These are phyloP conservation scores for Erannis defoliaria DNA, from an alignment of 2,888 invertebrate species.

Conservation along the genomic window DNA sequence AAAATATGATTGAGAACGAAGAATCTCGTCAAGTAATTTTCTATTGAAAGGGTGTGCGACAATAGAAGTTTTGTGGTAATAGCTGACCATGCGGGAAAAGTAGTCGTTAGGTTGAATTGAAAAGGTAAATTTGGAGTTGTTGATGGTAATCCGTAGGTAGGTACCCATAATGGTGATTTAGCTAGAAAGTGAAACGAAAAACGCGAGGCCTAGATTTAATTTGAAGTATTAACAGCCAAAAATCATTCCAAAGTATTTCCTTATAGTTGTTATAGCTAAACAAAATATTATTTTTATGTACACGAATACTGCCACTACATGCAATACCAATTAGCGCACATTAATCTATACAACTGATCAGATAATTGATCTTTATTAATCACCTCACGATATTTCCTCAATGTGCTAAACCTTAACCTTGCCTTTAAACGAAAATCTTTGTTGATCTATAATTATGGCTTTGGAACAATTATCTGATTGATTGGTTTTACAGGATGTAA, in stretches of 20 bases:
- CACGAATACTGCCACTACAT: slow-evolving; percentile 4
- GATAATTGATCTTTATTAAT: slow-evolving; percentile 34
- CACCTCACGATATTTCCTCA: slow-evolving; percentile 32
- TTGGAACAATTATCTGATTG: slow-evolving; percentile 49
- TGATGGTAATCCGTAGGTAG: slow-evolving; percentile 8
- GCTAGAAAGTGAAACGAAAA: slow-evolving; percentile 4
- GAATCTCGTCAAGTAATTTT: slow-evolving; percentile 19
- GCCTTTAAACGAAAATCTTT: slow-evolving; percentile 33
- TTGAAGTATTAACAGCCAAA: neutral
- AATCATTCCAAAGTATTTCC: neutral
- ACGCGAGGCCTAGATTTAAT: neutral
- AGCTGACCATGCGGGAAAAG: slow-evolving; percentile 20
- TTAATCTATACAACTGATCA: slow-evolving; percentile 19
- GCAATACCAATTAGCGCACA: slow-evolving; percentile 18
- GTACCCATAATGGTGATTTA: slow-evolving; percentile 7
- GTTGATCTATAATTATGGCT: slow-evolving; percentile 43
- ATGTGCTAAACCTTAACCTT: slow-evolving; percentile 34
- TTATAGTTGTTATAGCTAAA: neutral
- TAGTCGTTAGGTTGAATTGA: slow-evolving; percentile 25
- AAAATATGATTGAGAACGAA: slow-evolving; percentile 2
- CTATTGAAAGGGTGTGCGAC: slow-evolving; percentile 31
- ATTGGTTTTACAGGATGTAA: slow-evolving; percentile 52
- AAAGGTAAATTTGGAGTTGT: slow-evolving; percentile 23
- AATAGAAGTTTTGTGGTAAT: slow-evolving; percentile 32
- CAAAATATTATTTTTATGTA: neutral